Conservation (phyloP, 2,797 vertebrate genomes). For the Coregonus ussuriensis region DNA sequence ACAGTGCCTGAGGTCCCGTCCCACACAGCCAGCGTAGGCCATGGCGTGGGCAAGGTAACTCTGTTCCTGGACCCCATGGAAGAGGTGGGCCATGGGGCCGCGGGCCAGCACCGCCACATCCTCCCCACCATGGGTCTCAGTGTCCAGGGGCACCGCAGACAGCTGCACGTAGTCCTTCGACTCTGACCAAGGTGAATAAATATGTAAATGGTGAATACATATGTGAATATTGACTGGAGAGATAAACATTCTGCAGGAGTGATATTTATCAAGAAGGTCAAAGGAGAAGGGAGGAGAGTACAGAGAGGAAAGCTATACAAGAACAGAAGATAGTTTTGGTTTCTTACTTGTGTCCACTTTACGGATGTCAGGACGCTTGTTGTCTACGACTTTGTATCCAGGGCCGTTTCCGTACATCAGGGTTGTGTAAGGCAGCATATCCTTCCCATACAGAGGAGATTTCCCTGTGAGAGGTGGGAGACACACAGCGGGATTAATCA, state of each 20-base stretch:
- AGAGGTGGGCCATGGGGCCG: slow-evolving; percentile 82
- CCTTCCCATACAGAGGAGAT: slow-evolving; percentile 72
- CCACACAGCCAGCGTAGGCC: slow-evolving; percentile 78
- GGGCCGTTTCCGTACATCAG: slow-evolving; percentile 81
- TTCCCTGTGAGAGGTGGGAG: slow-evolving; percentile 65
- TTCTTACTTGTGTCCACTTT: slow-evolving; percentile 73
- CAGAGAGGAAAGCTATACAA: too few species aligned
- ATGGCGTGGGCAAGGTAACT: slow-evolving; percentile 79
- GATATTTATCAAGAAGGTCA: too few species aligned
- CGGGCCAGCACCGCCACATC: slow-evolving; percentile 78
- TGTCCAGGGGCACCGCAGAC: slow-evolving; percentile 65
- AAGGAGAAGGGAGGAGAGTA: background rate
- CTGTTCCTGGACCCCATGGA: slow-evolving; percentile 80
- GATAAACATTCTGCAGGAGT: background rate
- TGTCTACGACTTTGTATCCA: slow-evolving; percentile 65
- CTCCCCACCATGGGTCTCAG: slow-evolving; percentile 79
- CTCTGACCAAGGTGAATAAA: slow-evolving; percentile 46
- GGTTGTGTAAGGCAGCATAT: slow-evolving; percentile 73
- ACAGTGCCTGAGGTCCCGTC: slow-evolving; percentile 74
- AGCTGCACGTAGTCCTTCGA: slow-evolving; percentile 71
- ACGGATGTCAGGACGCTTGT: slow-evolving; percentile 70
- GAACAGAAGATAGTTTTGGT: background rate
- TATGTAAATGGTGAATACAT: too few species aligned
- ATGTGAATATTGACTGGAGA: too few species aligned
- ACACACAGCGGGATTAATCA: background rate